Base-by-base conservation (phyloP, 2,113 vertebrate genomes). In the Trachemys scripta region DNA sequence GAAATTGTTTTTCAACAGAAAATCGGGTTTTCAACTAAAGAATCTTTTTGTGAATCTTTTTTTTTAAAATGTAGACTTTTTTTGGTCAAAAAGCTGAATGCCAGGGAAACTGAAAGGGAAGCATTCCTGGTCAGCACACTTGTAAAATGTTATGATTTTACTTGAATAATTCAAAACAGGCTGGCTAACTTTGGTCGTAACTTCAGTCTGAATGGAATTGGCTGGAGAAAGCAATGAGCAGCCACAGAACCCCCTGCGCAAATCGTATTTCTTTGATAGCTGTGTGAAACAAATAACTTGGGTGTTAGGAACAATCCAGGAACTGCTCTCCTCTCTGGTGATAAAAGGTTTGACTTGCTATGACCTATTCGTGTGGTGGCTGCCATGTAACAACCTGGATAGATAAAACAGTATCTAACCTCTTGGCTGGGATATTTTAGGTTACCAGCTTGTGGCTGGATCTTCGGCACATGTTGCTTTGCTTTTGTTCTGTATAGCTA, bases 221-320 rank as follows among this genome's bases (percentile, higher is more conserved):
- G 50, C 89, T 93, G 84, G 81, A 96, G 49, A 19, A 72, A 78
- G 0, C 11, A 42, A 22, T 93, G 79, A 94, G 88, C 85, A 94
- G 79, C 47, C 13, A 65, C 57, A 83, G 81, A 96, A 90, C 94
- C 92, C 90, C 57, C 89, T 83, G 89, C 88, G 50, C 85, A 88
- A 87, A 14, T 42, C 80, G 83, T 59, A 80, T 96, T 96, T 97
- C 83, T 96, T 97, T 91, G 87, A 88, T 53, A 49, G 75, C 93
- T 96, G 83, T 95, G 96, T 97, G 96, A 96, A 91, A 96, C 84
- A 94, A 97, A 96, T 92, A 97, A 96, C 90, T 90, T 65, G 45
- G 6, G 13, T 96, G 83, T 93, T 97, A 89, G 90, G 93, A 97
- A 93, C 94, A 93, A 97, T 89, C 90, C 87, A 90, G 88, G 92